Base-by-base conservation (phyloP, 2,113 vertebrate genomes). In the Acrocephalus arundinaceus region DNA sequence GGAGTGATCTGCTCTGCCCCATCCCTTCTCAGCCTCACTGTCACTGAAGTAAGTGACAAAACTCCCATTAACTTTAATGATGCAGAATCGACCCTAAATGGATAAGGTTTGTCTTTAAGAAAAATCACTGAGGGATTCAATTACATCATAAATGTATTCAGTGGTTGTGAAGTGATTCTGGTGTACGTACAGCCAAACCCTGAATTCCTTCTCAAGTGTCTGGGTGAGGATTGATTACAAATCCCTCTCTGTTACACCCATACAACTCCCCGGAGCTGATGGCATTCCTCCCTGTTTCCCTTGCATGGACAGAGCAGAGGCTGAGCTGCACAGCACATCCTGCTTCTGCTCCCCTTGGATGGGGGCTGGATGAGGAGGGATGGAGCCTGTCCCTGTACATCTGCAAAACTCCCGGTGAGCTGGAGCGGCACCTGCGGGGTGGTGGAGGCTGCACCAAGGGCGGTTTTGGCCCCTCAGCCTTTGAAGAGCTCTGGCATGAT, bases 131-230 rank as follows among this genome's bases (percentile, higher is more conserved):
- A 45, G 46, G 71, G 89, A 76, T 96, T 91, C 89, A 76, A 61
- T 95, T 91, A 59, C 85, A 84, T 75, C 57, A 49, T 72, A 96
- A 94, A 96, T 75, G 49, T 65, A 67, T 94, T 96, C 86, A 72
- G 92, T 87, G 92, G 83, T 96, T 88, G 68, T 93, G 90, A 95
- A 94, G 83, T 31, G 94, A 95, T 92, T 89, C 96, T 95, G 86
- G 61, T 92, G 52, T 49, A 72, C 0, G 2, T 68, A 75, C 83
- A 85, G 92, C 90, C 92, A 97, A 96, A 96, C 71, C 90, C 86
- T 61, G 76, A 93, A 96, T 82, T 97, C 93, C 83, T 96, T 92
- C 80, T 96, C 80, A 13, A 94, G 90, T 82, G 90, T 92, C 93
- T 82, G 83, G 37, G 61, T 65, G 70, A 94, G 94, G 96, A 89